Evolutionary conservation across 1,140 invertebrate species (phyloP).

Genomic region (Spodoptera litura): DNA sequence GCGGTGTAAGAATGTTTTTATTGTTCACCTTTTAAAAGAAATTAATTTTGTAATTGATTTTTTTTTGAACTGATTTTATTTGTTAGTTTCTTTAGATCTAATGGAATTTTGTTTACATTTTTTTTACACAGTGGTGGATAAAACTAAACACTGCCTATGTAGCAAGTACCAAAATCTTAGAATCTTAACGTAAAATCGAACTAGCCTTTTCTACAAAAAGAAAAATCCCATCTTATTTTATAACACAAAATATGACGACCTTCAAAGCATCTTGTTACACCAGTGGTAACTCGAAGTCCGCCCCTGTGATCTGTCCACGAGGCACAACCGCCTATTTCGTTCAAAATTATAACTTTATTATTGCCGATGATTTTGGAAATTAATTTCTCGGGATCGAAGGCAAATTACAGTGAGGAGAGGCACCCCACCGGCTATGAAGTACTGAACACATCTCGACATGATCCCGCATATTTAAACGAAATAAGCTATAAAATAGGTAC

Average conservation of each 20-base stretch:
- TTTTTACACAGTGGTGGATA: no score
- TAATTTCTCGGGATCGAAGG: conserved; percentile 80
- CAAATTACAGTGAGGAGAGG: conserved; percentile 72
- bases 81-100: no score
- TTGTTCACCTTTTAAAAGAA: conserved; percentile 20
- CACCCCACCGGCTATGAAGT: conserved; percentile 46
- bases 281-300: conserved; percentile 47
- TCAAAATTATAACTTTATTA: conserved; percentile 84
- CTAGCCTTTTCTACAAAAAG: no score
- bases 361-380: conserved; percentile 80
- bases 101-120: no score
- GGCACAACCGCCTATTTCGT: conserved; percentile 68
- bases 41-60: not conserved
- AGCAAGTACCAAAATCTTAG: no score
- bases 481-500: conserved; percentile 4
- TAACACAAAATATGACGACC: conserved; percentile 7
- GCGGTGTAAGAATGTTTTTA: not conserved
- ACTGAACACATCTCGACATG: conserved; percentile 19
- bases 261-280: conserved; percentile 9
- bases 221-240: no score
- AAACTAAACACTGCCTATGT: no score
- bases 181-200: no score
- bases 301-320: conserved; percentile 63
- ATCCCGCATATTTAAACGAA: conserved; percentile 22
- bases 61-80: no score